phyloP scores from a whole-genome alignment of 1,140 invertebrate genomes.

The Globodera rostochiensis region DNA sequence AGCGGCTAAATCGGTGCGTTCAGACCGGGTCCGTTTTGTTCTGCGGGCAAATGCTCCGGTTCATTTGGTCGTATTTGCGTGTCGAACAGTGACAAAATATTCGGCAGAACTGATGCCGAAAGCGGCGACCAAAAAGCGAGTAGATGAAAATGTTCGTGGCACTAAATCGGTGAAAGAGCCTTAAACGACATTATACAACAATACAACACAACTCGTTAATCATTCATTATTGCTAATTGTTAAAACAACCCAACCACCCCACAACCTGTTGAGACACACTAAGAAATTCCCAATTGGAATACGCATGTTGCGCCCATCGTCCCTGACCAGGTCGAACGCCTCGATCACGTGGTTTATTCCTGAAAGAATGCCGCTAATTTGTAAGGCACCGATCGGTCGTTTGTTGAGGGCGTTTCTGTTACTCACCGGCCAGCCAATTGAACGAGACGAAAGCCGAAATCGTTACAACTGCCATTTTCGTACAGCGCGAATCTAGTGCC shows the following conservation, averaged over 20 bases:
- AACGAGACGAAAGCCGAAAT: constrained; percentile 59
- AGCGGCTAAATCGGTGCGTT: neutral
- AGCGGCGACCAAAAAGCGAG: constrained; percentile 53
- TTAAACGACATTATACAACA: neutral
- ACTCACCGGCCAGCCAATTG: constrained; percentile 60
- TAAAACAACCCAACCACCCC: too few species aligned
- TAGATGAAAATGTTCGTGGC: constrained; percentile 61
- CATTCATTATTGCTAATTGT: constrained; percentile 1
- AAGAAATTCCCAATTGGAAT: constrained; percentile 62
- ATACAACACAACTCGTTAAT: neutral
- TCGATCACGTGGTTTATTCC: constrained; percentile 61
- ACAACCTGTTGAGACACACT: constrained; percentile 61
- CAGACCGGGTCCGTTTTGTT: constrained; percentile 10
- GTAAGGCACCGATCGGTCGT: neutral
- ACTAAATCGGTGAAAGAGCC: constrained; percentile 38
- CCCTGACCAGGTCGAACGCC: constrained; percentile 44
- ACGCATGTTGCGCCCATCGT: constrained; percentile 33
- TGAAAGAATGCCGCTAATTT: constrained; percentile 1
- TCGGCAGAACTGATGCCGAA: constrained; percentile 43
- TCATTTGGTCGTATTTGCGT: constrained; percentile 25
- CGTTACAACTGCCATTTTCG: constrained; percentile 63
- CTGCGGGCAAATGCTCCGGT: constrained; percentile 18
- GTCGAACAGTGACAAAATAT: constrained; percentile 45
- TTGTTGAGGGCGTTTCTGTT: neutral
- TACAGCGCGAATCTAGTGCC: constrained; percentile 52